These are phyloP conservation scores for Brachyptera risi DNA, from an alignment of 2,888 invertebrate species.

Conservation along the genomic window DNA sequence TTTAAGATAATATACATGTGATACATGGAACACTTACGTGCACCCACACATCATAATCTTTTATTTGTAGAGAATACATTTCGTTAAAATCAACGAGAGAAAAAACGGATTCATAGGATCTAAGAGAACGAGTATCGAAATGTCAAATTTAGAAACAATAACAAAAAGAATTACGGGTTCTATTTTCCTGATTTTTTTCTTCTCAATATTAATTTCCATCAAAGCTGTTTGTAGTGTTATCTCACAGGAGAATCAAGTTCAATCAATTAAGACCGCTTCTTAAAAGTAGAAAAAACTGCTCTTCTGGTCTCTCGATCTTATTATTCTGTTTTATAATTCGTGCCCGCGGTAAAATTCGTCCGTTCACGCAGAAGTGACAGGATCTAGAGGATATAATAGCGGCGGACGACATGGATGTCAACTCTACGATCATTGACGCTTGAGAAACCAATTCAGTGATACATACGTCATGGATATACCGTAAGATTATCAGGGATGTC, in stretches of 20 bases:
- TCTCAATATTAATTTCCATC: no score
- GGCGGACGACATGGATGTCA: no score
- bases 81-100: not conserved
- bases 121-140: no score
- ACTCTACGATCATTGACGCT: no score
- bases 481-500: no score
- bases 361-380: constrained; percentile 10
- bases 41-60: constrained; percentile 3
- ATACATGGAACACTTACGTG: constrained; percentile 10
- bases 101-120: constrained; percentile 10
- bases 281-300: not conserved
- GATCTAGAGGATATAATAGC: no score
- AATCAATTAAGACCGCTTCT: constrained; percentile 18
- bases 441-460: no score
- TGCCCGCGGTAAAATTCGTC: not conserved
- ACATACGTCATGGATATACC: no score
- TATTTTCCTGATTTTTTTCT: no score
- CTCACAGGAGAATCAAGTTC: not conserved
- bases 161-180: no score
- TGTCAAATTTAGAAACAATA: no score
- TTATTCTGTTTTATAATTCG: constrained; percentile 9
- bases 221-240: not conserved
- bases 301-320: constrained; percentile 7
- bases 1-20: no score
- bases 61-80: constrained; percentile 14